Evolutionary conservation across 2,888 invertebrate species (phyloP), one percentile per base, ranked within the genome.

Genomic region (Macrostomum cliftonense): DNA sequence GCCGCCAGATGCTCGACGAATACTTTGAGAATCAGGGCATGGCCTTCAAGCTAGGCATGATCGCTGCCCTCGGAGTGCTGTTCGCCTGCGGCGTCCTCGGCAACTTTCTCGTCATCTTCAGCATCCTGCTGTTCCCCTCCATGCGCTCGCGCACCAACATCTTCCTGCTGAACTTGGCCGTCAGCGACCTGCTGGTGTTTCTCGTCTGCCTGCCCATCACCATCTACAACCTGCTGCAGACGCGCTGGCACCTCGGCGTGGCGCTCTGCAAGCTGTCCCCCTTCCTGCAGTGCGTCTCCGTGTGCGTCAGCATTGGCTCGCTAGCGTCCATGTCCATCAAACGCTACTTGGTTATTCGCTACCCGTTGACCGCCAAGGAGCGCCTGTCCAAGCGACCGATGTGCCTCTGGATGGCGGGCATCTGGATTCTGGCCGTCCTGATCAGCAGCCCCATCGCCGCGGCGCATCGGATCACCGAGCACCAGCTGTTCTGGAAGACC

Each of bases 311-410:
- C 61, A 82, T 81, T 11, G 67, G 82, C 52, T 80, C 80, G 0
- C 75, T 82, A 61, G 78, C 81, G 61, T 78, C 80, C 60, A 74
- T 82, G 53, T 80, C 81, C 1, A 73, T 82, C 45, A 82, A 82
- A 71, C 77, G 82, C 17, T 81, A 79, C 66, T 77, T 80, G 14
- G 80, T 81, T 12, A 79, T 82, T 47, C 77, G 79, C 58, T 79
- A 80, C 28, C 28, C 28, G 5, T 7, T 28, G 28, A 28, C 28
- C 60, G 80, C 80, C 21, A 14, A 37, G 39, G 17, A 14, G 13
- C 2, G 53, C 51, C 14, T 61, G 57, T 46, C 52, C 46, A 42
- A 59, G 9, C 43, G 39, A 2, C 21, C 14, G 1, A 14, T 49
- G 9, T 39, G 21, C 39, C 14, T 19, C 28, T 38, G 28, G 20